Percentiles rank a stretch among this genome's conserved stretches.
phyloP scores from a whole-genome alignment of 1,140 invertebrate species.

The Zaprionus inermis region DNA sequence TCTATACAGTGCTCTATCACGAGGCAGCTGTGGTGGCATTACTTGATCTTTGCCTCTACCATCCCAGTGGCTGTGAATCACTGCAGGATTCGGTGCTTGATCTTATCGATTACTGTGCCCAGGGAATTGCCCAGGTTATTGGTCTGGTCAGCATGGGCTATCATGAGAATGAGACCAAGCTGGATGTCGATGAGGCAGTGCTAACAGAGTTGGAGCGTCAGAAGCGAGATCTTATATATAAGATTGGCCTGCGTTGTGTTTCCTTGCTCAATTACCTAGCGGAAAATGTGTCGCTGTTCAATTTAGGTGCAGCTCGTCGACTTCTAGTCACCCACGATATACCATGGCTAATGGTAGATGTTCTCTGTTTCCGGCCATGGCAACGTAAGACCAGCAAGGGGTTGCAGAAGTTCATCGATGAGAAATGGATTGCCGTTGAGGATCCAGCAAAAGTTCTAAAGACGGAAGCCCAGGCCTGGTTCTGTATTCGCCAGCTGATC shows the following conservation, averaged over 20 bases:
- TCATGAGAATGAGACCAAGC: conserved; percentile 73
- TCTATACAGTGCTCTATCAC: conserved; percentile 90
- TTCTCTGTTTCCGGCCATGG: conserved; percentile 90
- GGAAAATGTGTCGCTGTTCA: conserved; percentile 86
- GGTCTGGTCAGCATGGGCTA: conserved; percentile 83
- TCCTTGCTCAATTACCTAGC: conserved; percentile 87
- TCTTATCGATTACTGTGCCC: conserved; percentile 90
- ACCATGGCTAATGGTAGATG: conserved; percentile 89
- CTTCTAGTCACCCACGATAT: conserved; percentile 89
- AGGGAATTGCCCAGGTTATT: conserved; percentile 86
- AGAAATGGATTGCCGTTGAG: conserved; percentile 87
- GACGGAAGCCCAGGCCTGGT: conserved; percentile 90
- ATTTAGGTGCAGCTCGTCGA: conserved; percentile 87
- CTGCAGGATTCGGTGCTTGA: conserved; percentile 89
- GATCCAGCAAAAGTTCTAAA: conserved; percentile 86
- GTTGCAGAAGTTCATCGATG: conserved; percentile 85
- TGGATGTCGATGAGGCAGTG: conserved; percentile 84
- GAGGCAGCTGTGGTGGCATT: conserved; percentile 89
- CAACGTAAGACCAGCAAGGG: conserved; percentile 86
- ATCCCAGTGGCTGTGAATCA: conserved; percentile 88
- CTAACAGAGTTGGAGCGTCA: conserved; percentile 87
- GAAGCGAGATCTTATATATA: conserved; percentile 88
- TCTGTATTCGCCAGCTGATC: conserved; percentile 88
- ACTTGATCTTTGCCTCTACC: conserved; percentile 90
- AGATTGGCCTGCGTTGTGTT: conserved; percentile 89